Evolutionary conservation across 2,888 invertebrate species (phyloP), one percentile per base, ranked within the genome.

Genomic region (Zygothrica quintamaculata): DNA sequence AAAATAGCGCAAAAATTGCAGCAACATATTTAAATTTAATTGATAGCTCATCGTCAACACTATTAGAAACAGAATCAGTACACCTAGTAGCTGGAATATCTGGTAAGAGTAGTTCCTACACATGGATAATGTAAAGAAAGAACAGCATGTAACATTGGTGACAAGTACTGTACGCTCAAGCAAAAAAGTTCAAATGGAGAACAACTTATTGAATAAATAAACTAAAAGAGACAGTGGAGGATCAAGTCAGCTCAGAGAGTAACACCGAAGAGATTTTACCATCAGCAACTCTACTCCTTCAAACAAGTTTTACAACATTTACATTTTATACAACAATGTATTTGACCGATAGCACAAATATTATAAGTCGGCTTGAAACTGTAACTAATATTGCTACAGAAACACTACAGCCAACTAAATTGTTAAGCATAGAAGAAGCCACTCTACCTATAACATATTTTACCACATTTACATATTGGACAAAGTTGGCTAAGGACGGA

Each of bases 391-490:
- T 97, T 5, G 96, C 95, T 0, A 96, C 96, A 0, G 96, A 97
- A 91, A 96, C 96, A 0, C 93, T 96, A 36, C 93, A 94, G 77
- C 95, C 96, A 0, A 94, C 95, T 5, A 86, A 79, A 44, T 52
- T 65, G 0, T 18, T 76, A 0, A 74, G 36, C 29, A 16, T 69
- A 0, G 85, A 87, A 6, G 89, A 88, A 22, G 75, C 84, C 0
- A 74, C 82, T 0, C 90, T 95, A 25, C 97, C 97, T 0, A 94
- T 97, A 9, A 97, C 97, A 0, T 97, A 96, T 87, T 97, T 96
- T 77, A 98, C 97, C 0, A 98, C 97, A 0, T 97, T 96, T 84
- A 98, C 97, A 0, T 97, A 97, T 88, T 97, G 97, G 96, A 97
- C 97, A 0, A 98, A 97, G 3, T 92, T 96, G 33, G 96, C 96